Conservation (phyloP, 2,797 vertebrate genomes). For the Polyboroides typus region DNA sequence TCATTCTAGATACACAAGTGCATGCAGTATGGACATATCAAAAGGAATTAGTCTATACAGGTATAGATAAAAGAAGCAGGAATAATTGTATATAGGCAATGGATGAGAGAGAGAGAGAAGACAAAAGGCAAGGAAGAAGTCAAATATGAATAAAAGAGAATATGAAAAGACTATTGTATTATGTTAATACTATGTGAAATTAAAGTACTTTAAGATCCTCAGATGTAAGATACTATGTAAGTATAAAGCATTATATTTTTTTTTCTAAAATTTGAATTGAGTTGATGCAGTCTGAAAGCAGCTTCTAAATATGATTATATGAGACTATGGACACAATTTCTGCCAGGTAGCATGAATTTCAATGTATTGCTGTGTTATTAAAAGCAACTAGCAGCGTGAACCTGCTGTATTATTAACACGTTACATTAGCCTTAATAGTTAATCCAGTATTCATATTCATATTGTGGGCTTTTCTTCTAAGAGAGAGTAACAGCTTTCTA, state of each 20-base stretch:
- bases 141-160: conserved; percentile 48
- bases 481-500: conserved; percentile 56
- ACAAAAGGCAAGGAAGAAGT: conserved; percentile 43
- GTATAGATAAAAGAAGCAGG: conserved; percentile 33
- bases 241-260: neutral
- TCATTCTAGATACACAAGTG: neutral
- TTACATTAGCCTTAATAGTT: conserved; percentile 40
- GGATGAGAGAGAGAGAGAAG: neutral
- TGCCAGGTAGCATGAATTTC: neutral
- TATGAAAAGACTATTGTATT: conserved; percentile 23
- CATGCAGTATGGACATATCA: conserved; percentile 18
- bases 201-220: neutral
- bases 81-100: conserved; percentile 3
- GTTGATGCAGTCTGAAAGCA: neutral
- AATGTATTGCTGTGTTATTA: neutral
- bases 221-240: neutral
- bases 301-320: conserved; percentile 11
- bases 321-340: neutral
- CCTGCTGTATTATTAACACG: conserved; percentile 32
- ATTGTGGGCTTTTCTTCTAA: conserved; percentile 28
- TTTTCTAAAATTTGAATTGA: neutral
- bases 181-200: conserved; percentile 10
- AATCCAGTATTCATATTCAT: conserved; percentile 46
- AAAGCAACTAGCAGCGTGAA: conserved; percentile 1
- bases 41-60: conserved; percentile 40